These are phyloP conservation scores for Chionomys nivalis DNA, from an alignment of 2,113 vertebrate species.

Conservation along the genomic window DNA sequence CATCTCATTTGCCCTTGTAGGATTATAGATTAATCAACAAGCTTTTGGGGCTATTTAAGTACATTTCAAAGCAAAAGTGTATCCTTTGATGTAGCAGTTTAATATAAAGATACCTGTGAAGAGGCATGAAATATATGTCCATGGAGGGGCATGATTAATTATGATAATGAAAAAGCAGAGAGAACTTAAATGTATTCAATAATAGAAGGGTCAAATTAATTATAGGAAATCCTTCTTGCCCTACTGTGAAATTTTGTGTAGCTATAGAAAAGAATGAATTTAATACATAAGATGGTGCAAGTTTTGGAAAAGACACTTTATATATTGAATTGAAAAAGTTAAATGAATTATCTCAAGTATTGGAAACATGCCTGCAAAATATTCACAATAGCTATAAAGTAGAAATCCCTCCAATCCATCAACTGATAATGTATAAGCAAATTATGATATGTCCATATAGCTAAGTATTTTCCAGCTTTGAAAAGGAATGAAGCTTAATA, in stretches of 20 bases:
- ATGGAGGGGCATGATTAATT: constrained; percentile 36
- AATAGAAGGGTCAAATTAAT: constrained; percentile 21
- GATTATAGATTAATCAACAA: neutral
- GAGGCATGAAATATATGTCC: neutral
- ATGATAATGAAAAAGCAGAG: constrained; percentile 24
- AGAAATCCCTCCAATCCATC: neutral
- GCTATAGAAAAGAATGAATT: constrained; percentile 32
- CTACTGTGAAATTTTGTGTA: neutral
- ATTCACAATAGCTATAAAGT: neutral
- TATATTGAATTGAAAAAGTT: neutral
- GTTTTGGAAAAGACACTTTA: neutral
- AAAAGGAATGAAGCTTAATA: neutral
- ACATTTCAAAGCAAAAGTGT: constrained; percentile 49
- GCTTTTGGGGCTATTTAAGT: neutral
- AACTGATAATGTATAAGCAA: neutral
- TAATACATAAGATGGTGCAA: neutral
- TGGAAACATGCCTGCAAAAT: neutral
- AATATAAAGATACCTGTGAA: neutral
- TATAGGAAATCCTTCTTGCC: neutral
- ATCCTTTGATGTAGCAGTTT: constrained; percentile 2
- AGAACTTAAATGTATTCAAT: constrained; percentile 25
- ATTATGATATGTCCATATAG: neutral
- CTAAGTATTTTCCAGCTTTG: neutral
- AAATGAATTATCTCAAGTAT: neutral
- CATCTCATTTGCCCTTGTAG: neutral